Conservation (phyloP, 2,113 vertebrate genomes). For the Leucopsar rothschildi region DNA sequence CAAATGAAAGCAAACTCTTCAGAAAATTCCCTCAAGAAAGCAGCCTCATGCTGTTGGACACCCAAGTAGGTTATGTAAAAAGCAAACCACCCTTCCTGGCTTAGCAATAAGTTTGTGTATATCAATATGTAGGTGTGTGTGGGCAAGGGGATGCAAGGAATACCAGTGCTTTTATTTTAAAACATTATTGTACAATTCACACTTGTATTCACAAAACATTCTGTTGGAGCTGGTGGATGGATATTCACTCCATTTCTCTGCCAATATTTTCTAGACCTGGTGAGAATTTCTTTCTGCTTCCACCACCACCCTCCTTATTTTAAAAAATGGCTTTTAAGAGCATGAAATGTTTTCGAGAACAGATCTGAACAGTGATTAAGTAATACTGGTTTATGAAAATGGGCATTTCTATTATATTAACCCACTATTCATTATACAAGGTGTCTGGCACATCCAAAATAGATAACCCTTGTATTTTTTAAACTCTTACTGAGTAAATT, state of each 20-base stretch:
- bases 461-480: not conserved
- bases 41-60: not conserved
- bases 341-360: not conserved
- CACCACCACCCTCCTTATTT: not conserved
- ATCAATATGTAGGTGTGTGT: not conserved
- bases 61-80: not conserved
- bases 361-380: not conserved
- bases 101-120: not conserved
- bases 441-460: not conserved
- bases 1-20: not conserved
- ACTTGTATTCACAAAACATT: not conserved
- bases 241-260: not conserved
- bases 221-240: not conserved
- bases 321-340: not conserved
- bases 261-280: not conserved
- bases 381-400: not conserved
- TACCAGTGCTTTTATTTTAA: constrained; percentile 7
- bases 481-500: not conserved
- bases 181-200: not conserved
- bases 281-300: not conserved
- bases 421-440: not conserved
- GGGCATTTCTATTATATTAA: not conserved
- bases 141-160: constrained; percentile 13
- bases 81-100: not conserved
- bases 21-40: not conserved